Evolutionary conservation across 1,140 invertebrate genomes (phyloP).

Genomic region (Oreohelix idahoensis): DNA sequence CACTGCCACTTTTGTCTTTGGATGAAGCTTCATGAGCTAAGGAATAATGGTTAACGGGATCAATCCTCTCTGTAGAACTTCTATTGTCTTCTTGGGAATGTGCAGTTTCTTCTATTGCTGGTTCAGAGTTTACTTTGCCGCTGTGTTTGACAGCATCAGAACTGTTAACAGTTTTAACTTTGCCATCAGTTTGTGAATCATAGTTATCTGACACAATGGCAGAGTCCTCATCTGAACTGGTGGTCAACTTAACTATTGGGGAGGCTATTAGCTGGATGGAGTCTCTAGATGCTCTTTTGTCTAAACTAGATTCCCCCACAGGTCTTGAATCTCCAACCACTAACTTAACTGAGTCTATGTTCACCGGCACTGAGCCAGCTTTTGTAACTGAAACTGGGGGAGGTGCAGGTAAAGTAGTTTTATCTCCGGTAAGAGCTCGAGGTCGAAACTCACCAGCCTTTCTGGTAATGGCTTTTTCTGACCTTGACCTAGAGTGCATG

Average conservation of each 20-base stretch:
- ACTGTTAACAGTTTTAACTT: neutral
- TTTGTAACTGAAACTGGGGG: neutral
- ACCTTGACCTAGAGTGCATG: conserved; percentile 30
- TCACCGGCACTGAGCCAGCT: conserved; percentile 3
- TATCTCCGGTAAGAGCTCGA: neutral
- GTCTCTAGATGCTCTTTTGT: neutral
- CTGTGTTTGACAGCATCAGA: neutral
- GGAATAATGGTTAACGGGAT: neutral
- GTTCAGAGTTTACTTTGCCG: neutral
- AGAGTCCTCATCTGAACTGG: conserved; percentile 40
- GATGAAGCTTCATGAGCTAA: neutral
- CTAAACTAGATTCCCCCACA: neutral
- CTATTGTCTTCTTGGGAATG: neutral
- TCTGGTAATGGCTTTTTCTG: conserved; percentile 37
- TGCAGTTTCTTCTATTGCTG: neutral
- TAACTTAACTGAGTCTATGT: conserved; percentile 9
- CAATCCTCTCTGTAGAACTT: neutral
- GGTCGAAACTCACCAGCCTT: conserved; percentile 6
- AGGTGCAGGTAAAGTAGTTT: neutral
- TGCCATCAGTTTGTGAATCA: conserved; percentile 39
- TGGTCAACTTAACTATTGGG: conserved; percentile 38
- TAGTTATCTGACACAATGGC: conserved; percentile 33
- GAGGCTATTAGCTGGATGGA: conserved; percentile 39
- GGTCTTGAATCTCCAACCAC: neutral
- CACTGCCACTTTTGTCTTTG: conserved; percentile 45